Evolutionary conservation across 2,113 vertebrate genomes (phyloP), one percentile per base, ranked within the genome.

Genomic region (Ameiurus melas): DNA sequence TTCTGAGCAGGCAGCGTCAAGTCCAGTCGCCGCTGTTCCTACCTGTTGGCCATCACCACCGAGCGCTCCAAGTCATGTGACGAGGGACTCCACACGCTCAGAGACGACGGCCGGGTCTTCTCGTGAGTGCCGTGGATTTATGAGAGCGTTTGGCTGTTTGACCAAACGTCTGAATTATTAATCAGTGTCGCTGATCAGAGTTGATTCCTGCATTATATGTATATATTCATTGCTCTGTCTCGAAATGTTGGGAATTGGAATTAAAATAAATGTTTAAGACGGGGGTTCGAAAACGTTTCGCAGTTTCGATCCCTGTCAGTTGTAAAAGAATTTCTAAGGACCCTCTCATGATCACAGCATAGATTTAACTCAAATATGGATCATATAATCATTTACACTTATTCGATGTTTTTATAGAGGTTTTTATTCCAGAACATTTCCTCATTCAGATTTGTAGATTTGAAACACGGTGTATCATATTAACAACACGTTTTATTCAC

Each of bases 11-110:
- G 97, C 93, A 97, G 95, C 95, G 97, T 97, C 96, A 99, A 97
- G 93, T 97, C 97, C 0, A 96, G 96, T 92, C 98, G 98, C 87
- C 98, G 98, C 89, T 98, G 98, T n/a, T 99, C 98, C 93, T 99
- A 99, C 95, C 95, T 99, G 94, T 94, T 98, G 95, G 98, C 98
- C 94, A 97, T 99, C 94, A 98, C 97, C 92, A 96, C 97, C 0
- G 97, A 99, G 92, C 97, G 98, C 92, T 99, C 98, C 93, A 99
- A 99, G 95, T 99, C 98, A 51, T 99, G 98, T 0, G 98, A 99
- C 2, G 98, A 99, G 0, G 98, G 98, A 8, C 97, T 99, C 91
- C 99, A 99, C 87, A 93, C 96, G 0, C 98, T 99, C 93, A 95
- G 97, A 83, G 98, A 99, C 0, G 98, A 99, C 86, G 96, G 97